These are phyloP conservation scores for Monoplex corrugatus DNA, from an alignment of 2,888 invertebrate species.

Conservation along the genomic window DNA sequence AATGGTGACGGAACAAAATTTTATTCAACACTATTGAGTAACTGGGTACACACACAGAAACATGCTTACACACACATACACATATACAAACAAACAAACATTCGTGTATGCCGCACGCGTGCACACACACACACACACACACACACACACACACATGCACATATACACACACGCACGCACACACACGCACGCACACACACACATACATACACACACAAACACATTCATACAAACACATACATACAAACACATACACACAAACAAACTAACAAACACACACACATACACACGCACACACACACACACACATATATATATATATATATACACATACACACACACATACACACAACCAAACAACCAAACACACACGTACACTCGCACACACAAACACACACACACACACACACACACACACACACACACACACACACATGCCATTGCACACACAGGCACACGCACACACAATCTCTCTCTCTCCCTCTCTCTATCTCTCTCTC, in stretches of 20 bases:
- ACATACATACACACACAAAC: not conserved
- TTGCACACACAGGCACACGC: no score
- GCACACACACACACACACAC: slow-evolving; percentile 18
- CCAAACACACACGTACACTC: no score
- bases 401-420: not conserved
- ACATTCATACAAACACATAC: no score
- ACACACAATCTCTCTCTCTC: no score
- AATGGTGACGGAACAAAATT: no score
- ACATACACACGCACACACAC: no score
- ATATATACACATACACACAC: not conserved
- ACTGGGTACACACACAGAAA: no score
- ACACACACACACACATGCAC: slow-evolving; percentile 11
- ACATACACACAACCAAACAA: not conserved
- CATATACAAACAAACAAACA: not conserved
- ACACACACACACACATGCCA: not conserved
- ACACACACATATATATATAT: no score
- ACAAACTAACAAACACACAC: not conserved
- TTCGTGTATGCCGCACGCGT: not conserved
- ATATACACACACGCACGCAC: not conserved
- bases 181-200: not conserved
- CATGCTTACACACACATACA: no score
- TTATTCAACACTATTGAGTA: no score
- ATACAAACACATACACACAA: not conserved
- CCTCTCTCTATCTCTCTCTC: no score
- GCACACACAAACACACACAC: no score